A percentile compares a stretch with the other conserved stretches of the same genome.
phyloP scores from a whole-genome alignment of 2,113 vertebrate species.

The Aphelocoma coerulescens region DNA sequence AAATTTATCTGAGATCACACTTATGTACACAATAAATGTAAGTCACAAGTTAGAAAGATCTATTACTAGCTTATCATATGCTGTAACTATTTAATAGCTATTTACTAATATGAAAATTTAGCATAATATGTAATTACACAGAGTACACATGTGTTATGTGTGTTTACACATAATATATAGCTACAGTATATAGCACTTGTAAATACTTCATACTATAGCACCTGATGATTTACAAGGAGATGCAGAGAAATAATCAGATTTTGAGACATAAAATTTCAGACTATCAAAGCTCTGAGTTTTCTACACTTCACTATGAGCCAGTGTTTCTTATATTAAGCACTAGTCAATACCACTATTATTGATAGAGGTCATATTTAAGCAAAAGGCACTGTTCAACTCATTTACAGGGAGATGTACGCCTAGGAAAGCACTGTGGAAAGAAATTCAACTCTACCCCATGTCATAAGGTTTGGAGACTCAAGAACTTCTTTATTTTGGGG shows the following conservation, averaged over 20 bases:
- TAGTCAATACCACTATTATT: neutral
- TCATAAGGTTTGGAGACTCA: neutral
- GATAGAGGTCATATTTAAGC: neutral
- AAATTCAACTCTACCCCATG: neutral
- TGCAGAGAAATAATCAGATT: neutral
- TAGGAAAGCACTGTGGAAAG: neutral
- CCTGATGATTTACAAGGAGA: neutral
- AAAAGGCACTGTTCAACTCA: neutral
- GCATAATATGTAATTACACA: neutral
- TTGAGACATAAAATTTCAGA: neutral
- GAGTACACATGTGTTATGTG: neutral
- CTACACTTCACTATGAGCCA: neutral
- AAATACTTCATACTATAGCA: neutral
- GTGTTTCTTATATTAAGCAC: neutral
- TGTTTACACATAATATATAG: neutral
- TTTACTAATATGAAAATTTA: neutral
- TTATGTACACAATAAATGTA: neutral
- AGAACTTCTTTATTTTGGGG: neutral
- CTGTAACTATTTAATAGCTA: neutral
- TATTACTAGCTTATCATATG: neutral
- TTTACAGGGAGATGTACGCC: neutral
- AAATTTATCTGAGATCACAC: neutral
- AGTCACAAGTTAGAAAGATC: neutral
- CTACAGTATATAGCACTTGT: neutral
- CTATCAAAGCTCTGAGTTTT: neutral